Base-by-base conservation (phyloP, 2,797 vertebrate genomes). In the Alosa sapidissima region DNA sequence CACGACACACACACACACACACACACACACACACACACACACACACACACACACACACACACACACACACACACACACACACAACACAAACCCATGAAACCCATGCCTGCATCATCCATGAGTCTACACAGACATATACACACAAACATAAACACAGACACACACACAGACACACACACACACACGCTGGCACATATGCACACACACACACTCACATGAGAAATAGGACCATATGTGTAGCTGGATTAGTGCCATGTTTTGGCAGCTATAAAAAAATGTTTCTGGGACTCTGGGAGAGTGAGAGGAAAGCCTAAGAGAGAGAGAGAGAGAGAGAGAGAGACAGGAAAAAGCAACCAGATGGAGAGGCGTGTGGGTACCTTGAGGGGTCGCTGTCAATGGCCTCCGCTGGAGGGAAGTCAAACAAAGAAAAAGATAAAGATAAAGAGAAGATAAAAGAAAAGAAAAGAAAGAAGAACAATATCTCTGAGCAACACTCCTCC, bases 351-450 rank as follows among this genome's bases (percentile, higher is more conserved):
- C 54, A 65, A 16, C 86, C 84, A 87, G 75, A 86, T 48, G 49
- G 68, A 52, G 83, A 78, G 48, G 47, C 28, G 72, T 47, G 41
- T 41, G 41, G 72, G 55, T 95, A 97, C 96, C 96, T 96, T 91
- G 95, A 96, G 81, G 95, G 93, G 90, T 96, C 95, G 1, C 94
- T 95, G 92, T 96, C 94, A 11, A 95, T 91, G 3, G 95, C 94
- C 89, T 96, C 95, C 8, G 96, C 96, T 97, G 91, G 13, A 85
- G 48, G 75, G 52, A 49, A 78, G 54, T 78, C 81, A 48, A 83
- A 88, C 62, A 91, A 47, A 81, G 65, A 85, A 48, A 87, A 58
- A 90, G 58, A 89, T 13, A 81, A 90, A 47, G 36, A 47, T 16
- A 11, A 72, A 72, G 5, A 14, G 9, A 47, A 0, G 0, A 1